Percentiles rank a stretch among this genome's conserved stretches.
These are phyloP conservation scores for Dendrocincla tyrannina DNA, from an alignment of 2,797 vertebrate species.

Conservation along the genomic window DNA sequence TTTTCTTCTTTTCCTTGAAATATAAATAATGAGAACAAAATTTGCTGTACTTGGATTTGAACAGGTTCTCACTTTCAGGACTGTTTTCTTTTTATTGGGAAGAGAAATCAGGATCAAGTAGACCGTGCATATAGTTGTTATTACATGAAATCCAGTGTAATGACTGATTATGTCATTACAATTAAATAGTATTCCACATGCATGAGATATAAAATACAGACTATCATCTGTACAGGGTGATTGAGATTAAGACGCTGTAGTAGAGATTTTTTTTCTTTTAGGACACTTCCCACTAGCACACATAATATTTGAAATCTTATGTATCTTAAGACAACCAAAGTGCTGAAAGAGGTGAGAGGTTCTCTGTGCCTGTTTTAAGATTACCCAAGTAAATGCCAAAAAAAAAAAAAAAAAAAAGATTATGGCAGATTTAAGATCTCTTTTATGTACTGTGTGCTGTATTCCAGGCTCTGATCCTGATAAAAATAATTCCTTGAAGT, in stretches of 20 bases:
- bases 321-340: neutral
- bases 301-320: neutral
- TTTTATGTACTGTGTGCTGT: neutral
- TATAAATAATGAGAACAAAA: neutral
- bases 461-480: neutral
- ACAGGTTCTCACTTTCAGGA: constrained; percentile 12
- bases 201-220: neutral
- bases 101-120: neutral
- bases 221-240: neutral
- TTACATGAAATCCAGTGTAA: neutral
- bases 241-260: neutral
- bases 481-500: neutral
- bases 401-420: neutral
- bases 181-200: neutral
- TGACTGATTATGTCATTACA: neutral
- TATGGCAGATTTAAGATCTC: neutral
- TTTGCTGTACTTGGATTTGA: neutral
- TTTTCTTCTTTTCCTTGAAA: neutral
- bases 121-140: neutral
- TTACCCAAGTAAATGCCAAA: neutral
- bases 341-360: neutral
- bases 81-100: neutral
- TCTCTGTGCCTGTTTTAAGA: neutral
- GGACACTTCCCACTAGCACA: neutral
- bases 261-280: neutral